Evolutionary conservation across 2,888 invertebrate genomes (phyloP).

Genomic region (Ophion slaviceki): DNA sequence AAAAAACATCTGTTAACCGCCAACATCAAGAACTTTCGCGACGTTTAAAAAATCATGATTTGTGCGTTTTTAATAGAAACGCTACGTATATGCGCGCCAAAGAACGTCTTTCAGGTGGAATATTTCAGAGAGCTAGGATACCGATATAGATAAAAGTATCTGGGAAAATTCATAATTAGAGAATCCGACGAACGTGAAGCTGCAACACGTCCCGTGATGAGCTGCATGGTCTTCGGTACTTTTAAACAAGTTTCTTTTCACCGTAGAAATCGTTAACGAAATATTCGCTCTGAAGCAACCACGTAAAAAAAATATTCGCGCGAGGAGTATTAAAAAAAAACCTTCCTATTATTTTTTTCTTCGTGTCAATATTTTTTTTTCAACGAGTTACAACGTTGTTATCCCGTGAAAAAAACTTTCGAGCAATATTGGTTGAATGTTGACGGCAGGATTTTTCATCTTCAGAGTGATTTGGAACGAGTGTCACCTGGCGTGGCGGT

Average conservation of each 20-base stretch:
- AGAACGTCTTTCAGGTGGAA: conserved; percentile 12
- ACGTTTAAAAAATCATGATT: conserved; percentile 11
- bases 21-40: neutral
- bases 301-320: neutral
- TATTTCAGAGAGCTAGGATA: neutral
- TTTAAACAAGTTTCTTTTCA: neutral
- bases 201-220: neutral
- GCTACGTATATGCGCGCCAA: neutral
- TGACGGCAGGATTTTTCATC: conserved; percentile 7
- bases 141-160: conserved; percentile 3
- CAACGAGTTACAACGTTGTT: neutral
- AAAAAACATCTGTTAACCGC: neutral
- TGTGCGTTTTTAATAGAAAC: conserved; percentile 1
- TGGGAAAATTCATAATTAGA: conserved; percentile 18
- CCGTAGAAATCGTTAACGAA: too few relatives aligned
- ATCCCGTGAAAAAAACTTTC: neutral
- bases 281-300: neutral
- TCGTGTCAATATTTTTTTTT: neutral
- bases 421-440: neutral
- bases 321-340: too few relatives aligned
- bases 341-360: too few relatives aligned
- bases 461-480: neutral
- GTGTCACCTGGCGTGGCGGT: neutral
- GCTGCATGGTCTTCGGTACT: neutral
- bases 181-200: conserved; percentile 11